Percentiles rank a stretch among this genome's conserved stretches.
Conservation (phyloP, 2,797 vertebrate species). For the Hypotaenidia okinawae region DNA sequence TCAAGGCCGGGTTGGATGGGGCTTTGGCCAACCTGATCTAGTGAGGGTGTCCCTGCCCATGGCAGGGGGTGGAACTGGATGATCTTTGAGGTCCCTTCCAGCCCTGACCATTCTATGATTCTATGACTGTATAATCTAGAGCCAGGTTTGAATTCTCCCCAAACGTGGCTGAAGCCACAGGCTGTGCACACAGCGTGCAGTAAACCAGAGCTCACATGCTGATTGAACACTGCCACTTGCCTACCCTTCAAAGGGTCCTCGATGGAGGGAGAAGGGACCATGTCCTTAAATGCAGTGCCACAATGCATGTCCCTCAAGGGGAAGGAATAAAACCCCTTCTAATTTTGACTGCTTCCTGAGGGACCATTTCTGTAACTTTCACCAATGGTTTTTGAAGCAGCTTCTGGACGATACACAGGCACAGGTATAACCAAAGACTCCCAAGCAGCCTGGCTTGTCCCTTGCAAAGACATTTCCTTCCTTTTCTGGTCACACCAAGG, state of each 20-base stretch:
- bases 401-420: no score
- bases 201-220: background rate
- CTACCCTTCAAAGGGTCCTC: background rate
- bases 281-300: background rate
- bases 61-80: no score
- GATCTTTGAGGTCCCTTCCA: no score
- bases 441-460: background rate
- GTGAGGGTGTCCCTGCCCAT: no score
- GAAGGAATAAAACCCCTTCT: accelerated
- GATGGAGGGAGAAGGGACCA: accelerated
- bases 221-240: background rate
- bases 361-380: background rate
- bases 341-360: background rate
- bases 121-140: background rate
- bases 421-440: background rate
- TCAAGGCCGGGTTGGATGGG: no score
- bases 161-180: accelerated
- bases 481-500: background rate
- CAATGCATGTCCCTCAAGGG: background rate
- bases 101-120: no score
- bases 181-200: background rate
- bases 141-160: background rate
- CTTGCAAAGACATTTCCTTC: background rate
- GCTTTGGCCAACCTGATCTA: no score
- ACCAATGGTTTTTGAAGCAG: background rate